A percentile compares a stretch with the other conserved stretches of the same genome.
Conservation (phyloP, 2,797 vertebrate genomes). For the Cyprinella venusta region DNA sequence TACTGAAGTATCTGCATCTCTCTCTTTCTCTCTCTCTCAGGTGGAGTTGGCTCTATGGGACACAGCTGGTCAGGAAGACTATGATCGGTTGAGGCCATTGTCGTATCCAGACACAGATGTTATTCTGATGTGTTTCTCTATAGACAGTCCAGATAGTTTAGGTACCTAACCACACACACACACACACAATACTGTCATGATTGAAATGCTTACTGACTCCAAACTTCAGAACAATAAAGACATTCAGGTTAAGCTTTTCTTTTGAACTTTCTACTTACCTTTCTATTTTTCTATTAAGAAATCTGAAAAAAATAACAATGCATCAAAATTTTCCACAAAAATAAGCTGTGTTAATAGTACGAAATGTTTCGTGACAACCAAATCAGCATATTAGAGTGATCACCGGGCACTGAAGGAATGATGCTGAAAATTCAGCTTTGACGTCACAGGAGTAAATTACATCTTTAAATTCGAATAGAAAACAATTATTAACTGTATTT, state of each 20-base stretch:
- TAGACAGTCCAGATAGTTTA: constrained; percentile 96
- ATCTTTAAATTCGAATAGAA: neutral
- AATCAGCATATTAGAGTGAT: neutral
- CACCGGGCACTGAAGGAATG: neutral
- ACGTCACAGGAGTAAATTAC: neutral
- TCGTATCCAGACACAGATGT: constrained; percentile 97
- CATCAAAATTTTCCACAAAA: neutral
- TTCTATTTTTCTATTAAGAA: neutral
- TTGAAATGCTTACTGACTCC: too few species aligned
- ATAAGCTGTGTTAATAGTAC: neutral
- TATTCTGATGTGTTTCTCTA: constrained; percentile 98
- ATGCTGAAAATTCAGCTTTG: neutral
- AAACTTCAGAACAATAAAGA: neutral
- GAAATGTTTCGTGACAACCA: neutral
- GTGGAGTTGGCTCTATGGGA: constrained; percentile 98
- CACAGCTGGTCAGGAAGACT: constrained; percentile 96
- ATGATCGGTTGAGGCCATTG: constrained; percentile 92
- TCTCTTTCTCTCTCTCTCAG: constrained; percentile 69
- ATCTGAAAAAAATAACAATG: neutral
- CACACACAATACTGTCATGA: too few species aligned
- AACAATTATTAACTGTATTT: neutral
- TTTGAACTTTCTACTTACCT: neutral
- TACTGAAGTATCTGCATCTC: constrained; percentile 2
- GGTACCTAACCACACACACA: constrained; percentile 72
- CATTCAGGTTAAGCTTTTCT: neutral